phyloP scores from a whole-genome alignment of 2,797 vertebrate genomes.

The Enteromius fasciolatus region DNA sequence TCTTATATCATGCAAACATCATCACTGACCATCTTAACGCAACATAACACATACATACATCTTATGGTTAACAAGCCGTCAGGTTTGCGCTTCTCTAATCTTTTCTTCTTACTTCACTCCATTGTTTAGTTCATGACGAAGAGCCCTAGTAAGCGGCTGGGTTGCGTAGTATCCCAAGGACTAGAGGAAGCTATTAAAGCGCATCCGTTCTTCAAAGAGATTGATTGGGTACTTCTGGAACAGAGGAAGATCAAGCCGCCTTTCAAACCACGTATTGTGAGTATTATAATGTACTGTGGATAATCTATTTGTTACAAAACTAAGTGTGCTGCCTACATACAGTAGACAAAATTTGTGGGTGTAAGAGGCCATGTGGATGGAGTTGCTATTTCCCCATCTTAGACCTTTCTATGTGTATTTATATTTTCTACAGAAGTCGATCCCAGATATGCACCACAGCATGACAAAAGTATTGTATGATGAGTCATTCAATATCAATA shows the following conservation, averaged over 20 bases:
- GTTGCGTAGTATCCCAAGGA: slow-evolving; percentile 87
- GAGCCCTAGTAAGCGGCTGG: slow-evolving; percentile 92
- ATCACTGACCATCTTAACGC: background rate
- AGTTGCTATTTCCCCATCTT: background rate
- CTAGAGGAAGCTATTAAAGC: slow-evolving; percentile 93
- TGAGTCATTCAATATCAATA: background rate
- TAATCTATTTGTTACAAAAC: background rate
- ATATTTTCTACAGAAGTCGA: background rate
- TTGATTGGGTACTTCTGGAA: slow-evolving; percentile 94
- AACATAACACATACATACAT: background rate
- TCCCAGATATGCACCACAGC: background rate
- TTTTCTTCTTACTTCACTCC: slow-evolving; percentile 43
- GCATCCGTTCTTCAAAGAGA: slow-evolving; percentile 95
- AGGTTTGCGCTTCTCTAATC: background rate
- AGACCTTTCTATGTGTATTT: background rate
- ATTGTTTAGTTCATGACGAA: slow-evolving; percentile 93
- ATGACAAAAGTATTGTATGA: background rate
- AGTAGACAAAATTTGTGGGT: background rate
- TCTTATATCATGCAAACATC: slow-evolving; percentile 19
- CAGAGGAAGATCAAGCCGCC: slow-evolving; percentile 94
- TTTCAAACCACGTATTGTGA: slow-evolving; percentile 96
- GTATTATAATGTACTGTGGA: slow-evolving; percentile 63
- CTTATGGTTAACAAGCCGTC: background rate
- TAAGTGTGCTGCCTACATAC: background rate
- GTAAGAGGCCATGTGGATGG: background rate